Percentiles rank a stretch among this genome's conserved stretches.
These are phyloP conservation scores for Flabesymbios commensalis DNA, from an alignment of 2,888 invertebrate genomes.

Conservation along the genomic window DNA sequence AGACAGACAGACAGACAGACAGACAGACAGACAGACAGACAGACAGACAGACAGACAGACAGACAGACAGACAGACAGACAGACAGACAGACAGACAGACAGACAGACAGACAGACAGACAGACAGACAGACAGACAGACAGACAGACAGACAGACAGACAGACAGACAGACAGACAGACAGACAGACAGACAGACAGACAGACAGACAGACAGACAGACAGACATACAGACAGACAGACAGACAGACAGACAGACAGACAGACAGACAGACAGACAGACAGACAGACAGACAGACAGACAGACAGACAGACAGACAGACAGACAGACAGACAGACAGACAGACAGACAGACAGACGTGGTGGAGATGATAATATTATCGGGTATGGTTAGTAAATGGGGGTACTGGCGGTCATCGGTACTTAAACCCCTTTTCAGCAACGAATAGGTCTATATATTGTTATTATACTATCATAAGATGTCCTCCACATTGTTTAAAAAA, in stretches of 20 bases:
- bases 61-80: conserved; percentile 9
- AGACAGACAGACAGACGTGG: conserved; percentile 10
- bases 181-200: background rate
- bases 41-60: conserved; percentile 6
- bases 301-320: conserved; percentile 6
- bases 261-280: conserved; percentile 4
- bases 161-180: background rate
- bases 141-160: background rate
- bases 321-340: conserved; percentile 14
- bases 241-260: background rate
- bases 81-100: conserved; percentile 7
- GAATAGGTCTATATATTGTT: too few relatives aligned
- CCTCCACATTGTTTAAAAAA: too few relatives aligned
- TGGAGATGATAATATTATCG: too few relatives aligned
- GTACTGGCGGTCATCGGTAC: too few relatives aligned
- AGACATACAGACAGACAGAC: too few relatives aligned
- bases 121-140: background rate
- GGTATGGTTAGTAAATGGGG: too few relatives aligned
- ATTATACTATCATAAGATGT: too few relatives aligned
- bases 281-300: conserved; percentile 11
- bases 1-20: conserved; percentile 5
- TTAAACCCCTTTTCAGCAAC: too few relatives aligned
- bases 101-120: background rate
- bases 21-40: conserved; percentile 13
- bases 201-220: background rate